These are phyloP conservation scores for Boulengeromyrus knoepffleri DNA, from an alignment of 2,113 vertebrate genomes.

Conservation along the genomic window DNA sequence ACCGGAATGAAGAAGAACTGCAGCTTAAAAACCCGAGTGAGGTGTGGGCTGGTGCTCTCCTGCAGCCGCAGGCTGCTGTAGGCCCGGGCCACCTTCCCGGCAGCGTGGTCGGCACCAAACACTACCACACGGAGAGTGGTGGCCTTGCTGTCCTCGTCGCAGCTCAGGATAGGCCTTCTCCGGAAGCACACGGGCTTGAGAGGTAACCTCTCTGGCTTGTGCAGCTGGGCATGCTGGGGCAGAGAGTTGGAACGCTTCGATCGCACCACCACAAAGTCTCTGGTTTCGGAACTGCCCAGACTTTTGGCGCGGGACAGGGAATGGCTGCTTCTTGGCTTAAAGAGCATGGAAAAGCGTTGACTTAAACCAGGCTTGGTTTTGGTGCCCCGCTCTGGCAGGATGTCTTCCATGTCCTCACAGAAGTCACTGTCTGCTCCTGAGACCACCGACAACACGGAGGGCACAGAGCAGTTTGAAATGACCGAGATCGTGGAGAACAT, in stretches of 20 bases:
- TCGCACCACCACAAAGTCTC: conserved; percentile 42
- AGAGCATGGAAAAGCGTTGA: conserved; percentile 71
- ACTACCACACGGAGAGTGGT: conserved; percentile 80
- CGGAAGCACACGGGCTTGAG: conserved; percentile 58
- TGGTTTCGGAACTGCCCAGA: conserved; percentile 64
- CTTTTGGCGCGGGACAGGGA: conserved; percentile 73
- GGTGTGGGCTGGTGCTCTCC: conserved; percentile 71
- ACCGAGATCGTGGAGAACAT: conserved; percentile 68
- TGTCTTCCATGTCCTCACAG: conserved; percentile 74
- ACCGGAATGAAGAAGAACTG: conserved; percentile 87
- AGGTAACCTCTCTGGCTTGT: conserved; percentile 27
- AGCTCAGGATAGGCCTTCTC: conserved; percentile 81
- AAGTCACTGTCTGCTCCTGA: conserved; percentile 85
- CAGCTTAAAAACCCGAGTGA: conserved; percentile 81
- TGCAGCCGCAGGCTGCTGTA: conserved; percentile 76
- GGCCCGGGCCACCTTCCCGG: conserved; percentile 84
- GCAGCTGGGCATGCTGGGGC: conserved; percentile 67
- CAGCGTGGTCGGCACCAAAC: conserved; percentile 88
- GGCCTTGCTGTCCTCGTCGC: conserved; percentile 68
- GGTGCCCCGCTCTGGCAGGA: conserved; percentile 37
- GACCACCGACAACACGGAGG: conserved; percentile 70
- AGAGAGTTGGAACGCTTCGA: conserved; percentile 81
- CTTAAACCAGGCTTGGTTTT: conserved; percentile 56
- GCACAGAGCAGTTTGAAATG: conserved; percentile 63
- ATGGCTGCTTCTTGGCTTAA: conserved; percentile 69